Evolutionary conservation across 2,888 invertebrate genomes (phyloP), one percentile per base, ranked within the genome.

Genomic region (Dendrolimus houi): DNA sequence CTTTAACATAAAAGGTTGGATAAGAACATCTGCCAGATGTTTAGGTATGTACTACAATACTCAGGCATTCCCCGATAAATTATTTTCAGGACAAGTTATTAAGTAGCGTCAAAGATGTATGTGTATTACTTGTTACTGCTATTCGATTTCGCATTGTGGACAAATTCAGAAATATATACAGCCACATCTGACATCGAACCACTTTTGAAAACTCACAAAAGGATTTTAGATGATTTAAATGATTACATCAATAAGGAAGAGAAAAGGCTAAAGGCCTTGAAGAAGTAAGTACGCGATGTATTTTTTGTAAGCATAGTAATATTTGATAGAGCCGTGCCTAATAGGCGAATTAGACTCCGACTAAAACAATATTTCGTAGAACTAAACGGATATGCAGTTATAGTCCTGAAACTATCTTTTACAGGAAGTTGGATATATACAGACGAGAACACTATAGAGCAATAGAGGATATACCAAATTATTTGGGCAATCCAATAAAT

Each of bases 171-270:
- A 85, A 90, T 99, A 41, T 99, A 96, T 85, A 99, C 99, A 0
- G 98, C 99, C 1, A 92, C 99, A 73, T 96, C 96, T 1, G 98
- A 99, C 78, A 94, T 99, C 85, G 97, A 99, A 83, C 96, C 96
- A 69, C 92, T 99, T 41, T 88, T 99, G 65, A 94, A 96, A 78
- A 98, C 98, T 42, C 99, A 99, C 87, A 93, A 95, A 60, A 95
- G 95, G 66, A 94, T 99, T 64, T 96, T 98, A 69, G 93, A 94
- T 68, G 96, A 97, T 61, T 91, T 99, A 62, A 95, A 97, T 68
- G 93, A 94, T 62, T 99, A 97, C 79, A 94, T 99, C 58, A 87
- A 92, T 53, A 94, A 94, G 17, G 98, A 99, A 87, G 96, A 97
- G 76, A 91, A 94, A 61, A 94, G 97, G 81, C 85, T 99, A 56